Percentiles rank a stretch among this genome's conserved stretches.
Conservation (phyloP, 1,140 invertebrate species). For the Leptopilina clavipes region DNA sequence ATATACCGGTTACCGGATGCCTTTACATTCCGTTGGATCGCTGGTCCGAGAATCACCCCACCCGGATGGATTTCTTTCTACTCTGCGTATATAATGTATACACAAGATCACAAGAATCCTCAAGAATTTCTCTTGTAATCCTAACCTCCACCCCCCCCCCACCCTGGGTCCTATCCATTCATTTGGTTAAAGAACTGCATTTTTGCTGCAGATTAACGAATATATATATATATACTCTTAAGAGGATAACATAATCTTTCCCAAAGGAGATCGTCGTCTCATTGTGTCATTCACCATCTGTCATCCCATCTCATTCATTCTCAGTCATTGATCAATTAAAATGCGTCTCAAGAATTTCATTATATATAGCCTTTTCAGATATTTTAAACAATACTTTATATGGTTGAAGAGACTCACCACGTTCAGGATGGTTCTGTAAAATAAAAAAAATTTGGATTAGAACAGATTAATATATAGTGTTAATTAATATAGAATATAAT, state of each 20-base stretch:
- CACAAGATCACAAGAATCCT: constrained; percentile 32
- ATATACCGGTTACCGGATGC: constrained; percentile 12
- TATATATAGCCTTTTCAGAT: too few relatives aligned
- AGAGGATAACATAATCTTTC: not conserved
- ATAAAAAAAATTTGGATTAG: too few relatives aligned
- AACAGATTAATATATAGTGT: too few relatives aligned
- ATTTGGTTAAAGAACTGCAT: constrained; percentile 16
- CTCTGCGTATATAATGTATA: not conserved
- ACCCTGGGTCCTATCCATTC: not conserved
- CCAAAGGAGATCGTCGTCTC: not conserved
- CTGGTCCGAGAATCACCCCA: not conserved
- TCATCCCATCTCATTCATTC: not conserved
- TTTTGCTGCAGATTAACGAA: not conserved
- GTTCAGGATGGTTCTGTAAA: too few relatives aligned
- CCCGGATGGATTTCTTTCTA: constrained; percentile 26
- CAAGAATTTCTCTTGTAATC: constrained; percentile 24
- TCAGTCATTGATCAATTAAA: too few relatives aligned
- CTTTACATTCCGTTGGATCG: constrained; percentile 29
- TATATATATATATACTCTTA: not conserved
- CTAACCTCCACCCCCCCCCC: not conserved
- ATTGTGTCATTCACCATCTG: not conserved
- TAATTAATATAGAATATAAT: too few relatives aligned
- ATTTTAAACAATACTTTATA: too few relatives aligned
- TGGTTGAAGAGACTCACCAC: too few relatives aligned
- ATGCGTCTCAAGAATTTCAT: too few relatives aligned